Evolutionary conservation across 2,797 vertebrate species (phyloP).

Genomic region (Stomatorhinus walkeri): DNA sequence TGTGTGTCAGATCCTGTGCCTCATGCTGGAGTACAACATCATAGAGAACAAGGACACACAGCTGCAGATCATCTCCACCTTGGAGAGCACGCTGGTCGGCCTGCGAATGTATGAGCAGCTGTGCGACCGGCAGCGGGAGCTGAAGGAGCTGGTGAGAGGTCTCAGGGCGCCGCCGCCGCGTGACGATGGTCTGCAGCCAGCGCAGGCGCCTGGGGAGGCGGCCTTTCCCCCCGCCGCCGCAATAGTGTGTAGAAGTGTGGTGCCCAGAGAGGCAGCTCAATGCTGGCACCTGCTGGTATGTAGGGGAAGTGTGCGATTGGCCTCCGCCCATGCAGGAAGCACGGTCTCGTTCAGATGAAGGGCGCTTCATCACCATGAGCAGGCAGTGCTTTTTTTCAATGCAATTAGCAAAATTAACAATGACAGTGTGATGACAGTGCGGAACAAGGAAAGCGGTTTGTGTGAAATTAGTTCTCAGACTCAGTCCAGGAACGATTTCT

Average conservation of each 20-base stretch:
- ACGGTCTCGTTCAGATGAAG: not conserved
- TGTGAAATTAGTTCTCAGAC: not conserved
- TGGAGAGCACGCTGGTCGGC: conserved; percentile 92
- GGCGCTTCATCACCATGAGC: not conserved
- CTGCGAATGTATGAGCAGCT: conserved; percentile 98
- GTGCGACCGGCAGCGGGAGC: conserved; percentile 91
- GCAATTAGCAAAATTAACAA: not conserved
- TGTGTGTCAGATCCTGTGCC: conserved; percentile 77
- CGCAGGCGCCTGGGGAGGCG: not conserved
- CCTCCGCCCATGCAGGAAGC: not conserved
- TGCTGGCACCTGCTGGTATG: not conserved
- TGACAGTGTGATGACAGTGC: not conserved
- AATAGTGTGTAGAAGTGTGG: not conserved
- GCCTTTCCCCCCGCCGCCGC: not conserved
- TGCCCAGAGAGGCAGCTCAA: not conserved
- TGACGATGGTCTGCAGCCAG: not conserved
- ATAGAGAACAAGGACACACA: conserved; percentile 98
- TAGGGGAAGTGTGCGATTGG: not conserved
- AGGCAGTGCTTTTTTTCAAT: not conserved
- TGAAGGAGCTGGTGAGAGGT: conserved; percentile 89
- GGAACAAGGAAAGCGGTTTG: not conserved
- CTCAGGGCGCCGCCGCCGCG: too few species aligned
- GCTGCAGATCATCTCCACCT: conserved; percentile 97
- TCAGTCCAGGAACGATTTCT: not conserved
- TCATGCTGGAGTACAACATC: conserved; percentile 99